Base-by-base conservation (phyloP, 2,888 invertebrate genomes). In the Agriopis leucophaearia region DNA sequence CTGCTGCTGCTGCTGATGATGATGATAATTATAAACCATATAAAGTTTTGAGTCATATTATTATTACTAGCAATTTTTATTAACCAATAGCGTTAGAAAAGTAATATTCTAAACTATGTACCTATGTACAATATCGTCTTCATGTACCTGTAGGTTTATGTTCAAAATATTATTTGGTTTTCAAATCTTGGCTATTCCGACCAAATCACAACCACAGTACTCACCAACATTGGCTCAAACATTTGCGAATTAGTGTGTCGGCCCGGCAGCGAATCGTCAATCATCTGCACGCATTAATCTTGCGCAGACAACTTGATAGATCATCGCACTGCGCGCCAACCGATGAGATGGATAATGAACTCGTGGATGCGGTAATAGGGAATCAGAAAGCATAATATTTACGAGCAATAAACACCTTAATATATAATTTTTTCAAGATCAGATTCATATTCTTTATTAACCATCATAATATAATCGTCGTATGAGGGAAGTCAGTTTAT, bases 301-400 rank as follows among this genome's bases (percentile, higher is more conserved):
- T 92, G 88, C 88, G 92, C 84, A 92, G 93, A 93, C 93, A 93
- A 92, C 89, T 92, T 93, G 93, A 93, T 92, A 92, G 92, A 92
- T 92, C 92, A 92, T 92, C 91, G 90, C 88, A 85, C 80, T 83
- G 85, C 80, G 83, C 73, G 82, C 75, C 78, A 72, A 82, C 60
- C 68, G 47, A 48, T 36, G 58, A 40, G 52, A 18, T 54, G n/a
- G 72, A 82, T 70, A 64, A 63, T 52, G 54, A 65, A 72, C 72
- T 48, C 40, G 42, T 79, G 81, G 89, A 88, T 83, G 65, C 64
- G 88, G 85, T 59, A 69, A 60, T 64, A 54, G 6, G 6, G 1
- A 38, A 38, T 36, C n/a, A 51, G 35, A 35, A 35, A 8, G 8
- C 1, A 38, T 8, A 38, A 10, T 38, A 9, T 9, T 50, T 27